Evolutionary conservation across 2,888 invertebrate genomes (phyloP), one percentile per base, ranked within the genome.

Genomic region (Netelia virgata): DNA sequence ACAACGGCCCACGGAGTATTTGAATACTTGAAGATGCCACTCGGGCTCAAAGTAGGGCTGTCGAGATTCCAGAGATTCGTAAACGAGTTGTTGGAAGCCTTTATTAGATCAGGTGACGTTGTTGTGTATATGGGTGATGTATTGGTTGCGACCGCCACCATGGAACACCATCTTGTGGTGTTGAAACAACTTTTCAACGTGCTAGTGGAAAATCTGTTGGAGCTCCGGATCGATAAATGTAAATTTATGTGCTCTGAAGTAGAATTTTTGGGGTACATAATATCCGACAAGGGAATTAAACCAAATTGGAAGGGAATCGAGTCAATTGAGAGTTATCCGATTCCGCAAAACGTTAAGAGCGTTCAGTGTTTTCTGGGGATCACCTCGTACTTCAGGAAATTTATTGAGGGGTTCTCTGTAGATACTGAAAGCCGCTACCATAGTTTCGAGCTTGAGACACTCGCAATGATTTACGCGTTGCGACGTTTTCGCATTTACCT

Each of bases 401-500:
- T 23, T 23, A 23, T 23, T 23, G 23, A 23, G 23, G 23, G 23
- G 2, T 23, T 23, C 2, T 23, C 23, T 2, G 2, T 23, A 23
- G n/a, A 86, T 0, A 41, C 57, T 1, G 91, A 92, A 82, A 78
- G 88, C 0, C 89, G 86, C 36, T 91, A 90, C 69, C 90, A 92
- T 78, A 91, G 90, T 82, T 93, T 88, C 74, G 91, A 92, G 72
- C 3, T 28, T 3, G 28, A 28, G 28, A 28, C 28, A 0, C 5
- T 28, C 2, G 28, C 28, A 3, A 28, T 85, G 36, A 75, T 88
- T n/a, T 82, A 85, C 47, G 83, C 90, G 3, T 43, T 90, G 2
- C 80, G 87, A 18, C 50, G 88, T 28, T 90, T 91, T 74, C 78
- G 85, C 1, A 72, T 89, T 69, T 89, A 91, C 70, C 63, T 90